Base-by-base conservation (phyloP, 2,797 vertebrate genomes). In the Spondyliosoma cantharus region DNA sequence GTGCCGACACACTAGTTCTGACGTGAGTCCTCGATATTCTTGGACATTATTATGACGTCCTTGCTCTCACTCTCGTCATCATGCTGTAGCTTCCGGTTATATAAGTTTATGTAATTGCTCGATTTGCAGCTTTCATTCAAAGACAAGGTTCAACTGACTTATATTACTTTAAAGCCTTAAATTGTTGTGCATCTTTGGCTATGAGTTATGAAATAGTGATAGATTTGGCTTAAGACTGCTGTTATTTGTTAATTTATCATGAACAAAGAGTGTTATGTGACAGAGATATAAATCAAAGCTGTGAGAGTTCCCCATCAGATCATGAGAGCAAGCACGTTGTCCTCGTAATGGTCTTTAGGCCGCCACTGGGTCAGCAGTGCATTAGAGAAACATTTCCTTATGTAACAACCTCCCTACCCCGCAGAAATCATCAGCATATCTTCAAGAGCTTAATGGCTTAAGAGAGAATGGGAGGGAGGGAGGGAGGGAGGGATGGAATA, bases 91-190 rank as follows among this genome's bases (percentile, higher is more conserved):
- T 89, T 87, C 70, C 17, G 20, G 69, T 94, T 91, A 93, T 62
- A 4, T 93, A 94, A 94, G 60, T 57, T 94, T 92, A 92, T 71
- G 66, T 94, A 94, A 95, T 85, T 50, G 71, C 17, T 50, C 70
- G 62, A 86, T 85, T 73, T 63, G 54, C 80, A 85, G 83, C 83
- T 77, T 72, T 77, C 8, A 27, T 57, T 81, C 22, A 52, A 75
- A 66, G 82, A 76, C 76, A 64, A 54, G 24, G 8, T 50, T 81
- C 61, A 74, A 59, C 32, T 22, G n/a, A 54, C 42, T 63, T 53
- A 52, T 5, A 67, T 59, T 60, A 42, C 57, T 74, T 73, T 3
- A 1, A 76, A 77, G 5, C 17, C n/a, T 76, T 76, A 32, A 14
- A 13, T 17, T 48, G 11, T 57, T 65, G 17, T 9, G 17, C 15